Conservation (phyloP, 1,140 invertebrate species). For the Mizuhopecten yessoensis region DNA sequence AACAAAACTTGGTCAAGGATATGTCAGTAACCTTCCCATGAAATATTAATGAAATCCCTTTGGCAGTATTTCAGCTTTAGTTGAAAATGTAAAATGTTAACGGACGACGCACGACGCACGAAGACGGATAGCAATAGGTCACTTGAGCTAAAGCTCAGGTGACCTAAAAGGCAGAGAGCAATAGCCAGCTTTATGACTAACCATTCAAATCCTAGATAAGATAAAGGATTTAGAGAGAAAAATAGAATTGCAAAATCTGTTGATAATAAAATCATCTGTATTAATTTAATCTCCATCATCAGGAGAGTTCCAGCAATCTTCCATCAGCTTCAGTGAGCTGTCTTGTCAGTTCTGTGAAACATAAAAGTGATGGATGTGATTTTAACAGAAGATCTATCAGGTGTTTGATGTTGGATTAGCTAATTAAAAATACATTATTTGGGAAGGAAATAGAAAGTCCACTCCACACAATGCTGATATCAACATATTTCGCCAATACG, state of each 20-base stretch:
- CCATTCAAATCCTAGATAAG: not conserved
- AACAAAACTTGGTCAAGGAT: too few relatives aligned
- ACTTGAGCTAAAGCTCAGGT: too few relatives aligned
- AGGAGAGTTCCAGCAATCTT: not conserved
- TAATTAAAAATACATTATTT: not conserved
- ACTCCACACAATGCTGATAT: too few relatives aligned
- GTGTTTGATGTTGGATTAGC: not conserved
- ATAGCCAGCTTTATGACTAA: not conserved
- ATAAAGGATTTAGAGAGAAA: not conserved
- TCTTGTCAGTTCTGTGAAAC: not conserved
- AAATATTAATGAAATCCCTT: too few relatives aligned
- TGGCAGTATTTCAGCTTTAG: too few relatives aligned
- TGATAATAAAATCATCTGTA: not conserved
- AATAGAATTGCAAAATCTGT: not conserved
- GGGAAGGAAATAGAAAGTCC: too few relatives aligned
- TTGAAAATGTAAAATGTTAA: too few relatives aligned
- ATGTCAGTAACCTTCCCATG: too few relatives aligned
- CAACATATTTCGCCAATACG: too few relatives aligned
- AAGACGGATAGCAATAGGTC: too few relatives aligned
- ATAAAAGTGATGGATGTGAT: not conserved
- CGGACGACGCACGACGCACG: too few relatives aligned
- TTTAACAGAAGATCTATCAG: not conserved
- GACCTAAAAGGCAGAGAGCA: not conserved
- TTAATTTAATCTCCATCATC: not conserved
- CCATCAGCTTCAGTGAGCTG: not conserved